Conservation (phyloP, 2,797 vertebrate species). For the Clarias laeviceps region DNA sequence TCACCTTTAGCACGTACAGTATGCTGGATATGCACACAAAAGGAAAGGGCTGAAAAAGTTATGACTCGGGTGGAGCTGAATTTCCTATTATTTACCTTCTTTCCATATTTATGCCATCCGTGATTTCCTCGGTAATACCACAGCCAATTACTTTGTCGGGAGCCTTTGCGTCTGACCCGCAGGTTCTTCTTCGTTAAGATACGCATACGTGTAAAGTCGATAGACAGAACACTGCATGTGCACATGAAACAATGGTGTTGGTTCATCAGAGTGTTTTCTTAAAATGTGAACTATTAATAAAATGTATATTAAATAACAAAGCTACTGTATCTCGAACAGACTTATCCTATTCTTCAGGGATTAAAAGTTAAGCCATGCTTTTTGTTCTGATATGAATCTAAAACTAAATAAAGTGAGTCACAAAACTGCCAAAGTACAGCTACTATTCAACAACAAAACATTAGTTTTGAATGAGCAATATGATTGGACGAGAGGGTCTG, state of each 20-base stretch:
- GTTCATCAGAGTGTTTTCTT: background rate
- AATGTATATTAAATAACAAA: background rate
- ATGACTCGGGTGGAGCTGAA: background rate
- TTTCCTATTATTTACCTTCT: conserved; percentile 59
- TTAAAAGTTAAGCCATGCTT: background rate
- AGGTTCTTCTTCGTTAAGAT: conserved; percentile 61
- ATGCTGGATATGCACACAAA: background rate
- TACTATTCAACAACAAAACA: background rate
- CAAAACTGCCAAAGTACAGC: background rate
- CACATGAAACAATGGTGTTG: background rate
- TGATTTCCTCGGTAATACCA: conserved; percentile 67
- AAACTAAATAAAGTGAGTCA: background rate
- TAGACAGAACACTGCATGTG: conserved; percentile 61
- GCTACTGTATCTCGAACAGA: background rate
- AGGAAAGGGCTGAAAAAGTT: background rate
- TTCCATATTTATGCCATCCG: conserved; percentile 65
- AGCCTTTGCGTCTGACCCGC: conserved; percentile 69
- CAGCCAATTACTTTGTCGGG: conserved; percentile 61
- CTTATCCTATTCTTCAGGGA: background rate
- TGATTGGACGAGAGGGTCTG: too few species aligned
- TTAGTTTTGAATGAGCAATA: too few species aligned
- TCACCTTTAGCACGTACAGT: background rate
- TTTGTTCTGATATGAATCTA: background rate
- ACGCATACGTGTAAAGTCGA: conserved; percentile 68
- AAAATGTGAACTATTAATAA: background rate